Evolutionary conservation across 2,113 vertebrate species (phyloP), one percentile per base, ranked within the genome.

Genomic region (Variabilichromis moorii): DNA sequence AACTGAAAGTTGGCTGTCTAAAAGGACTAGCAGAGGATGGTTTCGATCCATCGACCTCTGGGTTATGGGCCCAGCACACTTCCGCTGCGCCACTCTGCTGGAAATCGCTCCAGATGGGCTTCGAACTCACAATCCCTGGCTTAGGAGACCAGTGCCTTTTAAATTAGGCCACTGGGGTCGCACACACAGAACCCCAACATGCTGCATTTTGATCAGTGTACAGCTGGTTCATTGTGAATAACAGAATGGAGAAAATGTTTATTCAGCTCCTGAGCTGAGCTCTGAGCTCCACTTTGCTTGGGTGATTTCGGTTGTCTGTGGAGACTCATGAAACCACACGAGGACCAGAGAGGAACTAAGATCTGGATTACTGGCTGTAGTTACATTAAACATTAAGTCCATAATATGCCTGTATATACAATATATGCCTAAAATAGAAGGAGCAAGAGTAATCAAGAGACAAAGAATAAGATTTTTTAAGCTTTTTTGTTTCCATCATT

Each of bases 61-160:
- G 95, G 95, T 96, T 96, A 95, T 96, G 95, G 96, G 96, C 94
- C 96, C 95, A 97, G 96, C 96, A 97, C 96, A 95, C 95, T 97
- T 95, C 95, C 93, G 94, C 96, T 96, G 96, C 95, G 94, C 96
- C 95, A 96, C 95, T 97, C 95, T 97, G 95, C 95, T 14, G 2
- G 24, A 50, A 19, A 50, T 3, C 51, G 87, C 90, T 83, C 83
- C 91, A 93, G 93, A 91, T 92, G 93, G 90, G 93, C 92, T 84
- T 92, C 31, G n/a, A 93, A 94, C 90, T 91, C 91, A 92, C 90
- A 95, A 94, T 93, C 92, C 87, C 90, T 94, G 90, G 92, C 86
- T 93, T 93, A 95, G 94, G 94, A 95, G 95, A 94, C 95, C 96
- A 96, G 96, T 95, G 96, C 95, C 95, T 97, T 96, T 96, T 96